Conservation (phyloP, 2,888 invertebrate species). For the Monochamus alternatus region DNA sequence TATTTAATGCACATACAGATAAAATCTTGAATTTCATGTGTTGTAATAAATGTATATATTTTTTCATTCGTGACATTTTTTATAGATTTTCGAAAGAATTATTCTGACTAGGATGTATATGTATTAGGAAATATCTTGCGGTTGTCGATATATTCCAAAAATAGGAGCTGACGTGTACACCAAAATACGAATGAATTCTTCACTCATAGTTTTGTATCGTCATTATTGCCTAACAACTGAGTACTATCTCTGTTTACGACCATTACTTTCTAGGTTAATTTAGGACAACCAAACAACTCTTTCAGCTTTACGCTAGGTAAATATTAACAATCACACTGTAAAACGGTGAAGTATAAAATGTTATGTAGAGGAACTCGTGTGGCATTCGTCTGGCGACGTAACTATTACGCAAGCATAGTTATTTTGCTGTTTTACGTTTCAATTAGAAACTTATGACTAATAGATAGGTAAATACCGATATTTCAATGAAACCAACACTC, state of each 20-base stretch:
- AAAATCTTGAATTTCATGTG: no score
- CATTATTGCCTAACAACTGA: neutral
- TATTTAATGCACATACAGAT: no score
- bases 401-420: constrained; percentile 27
- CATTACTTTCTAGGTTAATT: constrained; percentile 22
- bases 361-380: constrained; percentile 23
- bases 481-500: constrained; percentile 16
- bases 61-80: no score
- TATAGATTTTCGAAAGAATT: no score
- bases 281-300: constrained; percentile 25
- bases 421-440: constrained; percentile 18
- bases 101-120: no score
- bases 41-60: no score
- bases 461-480: constrained; percentile 13
- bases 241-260: constrained; percentile 13
- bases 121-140: no score
- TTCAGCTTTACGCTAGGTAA: constrained; percentile 22
- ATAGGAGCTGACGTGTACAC: no score
- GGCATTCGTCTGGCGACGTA: constrained; percentile 5
- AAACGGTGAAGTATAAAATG: constrained; percentile 18
- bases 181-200: no score
- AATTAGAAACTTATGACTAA: constrained; percentile 18
- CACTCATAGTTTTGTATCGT: neutral
- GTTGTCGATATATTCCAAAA: no score
- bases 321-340: constrained; percentile 24